Evolutionary conservation across 2,797 vertebrate species (phyloP).

Genomic region (Lithobates sylvaticus): DNA sequence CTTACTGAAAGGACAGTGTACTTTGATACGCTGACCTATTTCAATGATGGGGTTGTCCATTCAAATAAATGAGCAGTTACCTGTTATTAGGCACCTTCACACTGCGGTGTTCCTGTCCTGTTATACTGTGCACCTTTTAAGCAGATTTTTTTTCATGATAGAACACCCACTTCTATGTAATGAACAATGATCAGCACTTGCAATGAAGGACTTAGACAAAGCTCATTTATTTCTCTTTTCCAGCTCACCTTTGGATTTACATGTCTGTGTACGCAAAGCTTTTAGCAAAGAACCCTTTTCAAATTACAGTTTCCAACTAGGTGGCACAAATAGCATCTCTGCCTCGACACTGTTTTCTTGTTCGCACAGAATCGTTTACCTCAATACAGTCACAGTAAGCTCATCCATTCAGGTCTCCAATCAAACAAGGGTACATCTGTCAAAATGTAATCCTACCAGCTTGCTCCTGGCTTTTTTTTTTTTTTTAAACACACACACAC

Average conservation of each 20-base stretch:
- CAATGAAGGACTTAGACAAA: background rate
- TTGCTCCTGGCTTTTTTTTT: background rate
- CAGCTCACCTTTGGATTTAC: background rate
- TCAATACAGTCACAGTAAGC: background rate
- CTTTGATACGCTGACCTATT: background rate
- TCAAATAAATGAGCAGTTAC: background rate
- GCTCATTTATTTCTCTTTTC: background rate
- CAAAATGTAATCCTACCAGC: background rate
- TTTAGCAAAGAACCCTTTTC: background rate
- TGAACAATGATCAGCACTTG: background rate
- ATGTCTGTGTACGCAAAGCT: no score
- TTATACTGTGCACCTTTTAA: background rate
- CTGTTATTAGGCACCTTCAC: background rate
- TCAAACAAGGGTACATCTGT: background rate
- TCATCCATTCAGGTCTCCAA: background rate
- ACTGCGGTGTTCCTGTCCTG: background rate
- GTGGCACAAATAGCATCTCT: background rate
- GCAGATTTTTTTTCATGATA: background rate
- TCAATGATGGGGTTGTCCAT: background rate
- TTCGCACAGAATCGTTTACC: background rate
- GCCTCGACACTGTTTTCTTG: background rate
- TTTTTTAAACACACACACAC: no score
- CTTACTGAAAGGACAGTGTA: background rate
- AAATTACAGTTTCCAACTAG: background rate
- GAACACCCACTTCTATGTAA: background rate